Percentiles rank a stretch among this genome's conserved stretches.
These are phyloP conservation scores for Myotis daubentonii DNA, from an alignment of 2,797 vertebrate genomes.

Conservation along the genomic window DNA sequence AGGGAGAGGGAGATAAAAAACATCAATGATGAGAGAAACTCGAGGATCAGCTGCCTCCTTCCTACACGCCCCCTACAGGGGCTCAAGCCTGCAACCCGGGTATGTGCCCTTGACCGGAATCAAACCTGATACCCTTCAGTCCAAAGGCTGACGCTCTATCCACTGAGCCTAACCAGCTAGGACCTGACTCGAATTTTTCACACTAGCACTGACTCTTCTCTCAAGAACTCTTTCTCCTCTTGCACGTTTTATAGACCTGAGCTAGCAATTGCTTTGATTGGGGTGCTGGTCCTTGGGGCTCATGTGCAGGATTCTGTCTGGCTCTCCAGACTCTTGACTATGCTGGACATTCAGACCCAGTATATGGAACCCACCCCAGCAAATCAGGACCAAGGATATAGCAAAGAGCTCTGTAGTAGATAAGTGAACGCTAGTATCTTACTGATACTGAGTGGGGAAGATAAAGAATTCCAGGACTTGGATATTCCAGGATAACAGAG, in stretches of 20 bases:
- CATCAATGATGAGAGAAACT: too few relatives aligned
- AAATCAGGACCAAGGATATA: neutral
- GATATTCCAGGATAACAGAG: neutral
- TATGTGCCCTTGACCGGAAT: too few relatives aligned
- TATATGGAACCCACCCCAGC: neutral
- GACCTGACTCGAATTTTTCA: neutral
- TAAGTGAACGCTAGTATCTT: neutral
- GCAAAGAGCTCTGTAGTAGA: neutral
- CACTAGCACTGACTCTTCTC: neutral
- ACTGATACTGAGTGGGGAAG: neutral
- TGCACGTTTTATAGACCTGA: neutral
- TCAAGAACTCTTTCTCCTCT: neutral
- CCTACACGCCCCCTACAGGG: too few relatives aligned
- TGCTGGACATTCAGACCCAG: neutral
- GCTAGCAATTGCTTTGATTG: neutral
- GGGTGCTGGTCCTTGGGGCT: neutral
- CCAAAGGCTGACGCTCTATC: too few relatives aligned
- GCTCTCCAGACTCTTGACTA: neutral
- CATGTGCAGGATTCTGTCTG: neutral
- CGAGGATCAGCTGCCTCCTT: too few relatives aligned
- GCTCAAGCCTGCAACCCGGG: too few relatives aligned
- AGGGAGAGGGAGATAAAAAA: too few relatives aligned
- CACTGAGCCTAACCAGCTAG: too few relatives aligned
- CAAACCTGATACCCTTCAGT: too few relatives aligned
- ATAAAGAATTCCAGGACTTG: neutral